Conservation (phyloP, 2,888 invertebrate species). For the Caenorhabditis sulstoni region DNA sequence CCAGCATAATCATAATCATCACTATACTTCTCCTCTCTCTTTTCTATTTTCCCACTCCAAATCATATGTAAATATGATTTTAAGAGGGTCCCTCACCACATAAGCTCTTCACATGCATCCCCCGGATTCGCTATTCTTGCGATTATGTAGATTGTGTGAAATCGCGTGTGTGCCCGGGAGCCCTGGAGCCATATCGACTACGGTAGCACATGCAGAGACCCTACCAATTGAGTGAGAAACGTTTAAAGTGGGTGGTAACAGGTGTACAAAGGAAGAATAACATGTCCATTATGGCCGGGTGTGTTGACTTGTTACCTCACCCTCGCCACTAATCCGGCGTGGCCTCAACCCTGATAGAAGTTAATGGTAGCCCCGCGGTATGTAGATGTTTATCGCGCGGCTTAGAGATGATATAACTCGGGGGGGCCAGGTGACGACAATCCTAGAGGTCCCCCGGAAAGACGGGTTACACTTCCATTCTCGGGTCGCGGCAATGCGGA, state of each 20-base stretch:
- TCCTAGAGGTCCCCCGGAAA: slow-evolving; percentile 14
- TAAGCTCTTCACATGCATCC: slow-evolving; percentile 60
- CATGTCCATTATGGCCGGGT: slow-evolving; percentile 39
- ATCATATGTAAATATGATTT: slow-evolving; percentile 56
- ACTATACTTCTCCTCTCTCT: slow-evolving; percentile 43
- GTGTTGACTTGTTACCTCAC: slow-evolving; percentile 56
- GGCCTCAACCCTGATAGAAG: slow-evolving; percentile 48
- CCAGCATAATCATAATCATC: slow-evolving; percentile 49
- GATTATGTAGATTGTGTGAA: slow-evolving; percentile 61
- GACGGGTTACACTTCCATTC: slow-evolving; percentile 14
- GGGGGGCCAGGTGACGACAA: slow-evolving; percentile 19
- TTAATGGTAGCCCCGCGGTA: slow-evolving; percentile 5
- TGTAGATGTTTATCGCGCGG: slow-evolving; percentile 50
- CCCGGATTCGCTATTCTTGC: slow-evolving; percentile 43
- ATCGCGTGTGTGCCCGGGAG: slow-evolving; percentile 59
- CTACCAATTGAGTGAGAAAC: slow-evolving; percentile 39
- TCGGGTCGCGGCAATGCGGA: neutral
- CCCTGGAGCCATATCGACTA: slow-evolving; percentile 32
- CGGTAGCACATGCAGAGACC: slow-evolving; percentile 12
- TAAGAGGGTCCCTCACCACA: slow-evolving; percentile 49
- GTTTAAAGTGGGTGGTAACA: slow-evolving; percentile 51
- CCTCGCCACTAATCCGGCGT: slow-evolving; percentile 46
- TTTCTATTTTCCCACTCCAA: slow-evolving; percentile 54
- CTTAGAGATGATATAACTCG: slow-evolving; percentile 37
- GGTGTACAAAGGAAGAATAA: slow-evolving; percentile 44